Evolutionary conservation across 2,888 invertebrate species (phyloP).

Genomic region (Lasioglossum marginatum): DNA sequence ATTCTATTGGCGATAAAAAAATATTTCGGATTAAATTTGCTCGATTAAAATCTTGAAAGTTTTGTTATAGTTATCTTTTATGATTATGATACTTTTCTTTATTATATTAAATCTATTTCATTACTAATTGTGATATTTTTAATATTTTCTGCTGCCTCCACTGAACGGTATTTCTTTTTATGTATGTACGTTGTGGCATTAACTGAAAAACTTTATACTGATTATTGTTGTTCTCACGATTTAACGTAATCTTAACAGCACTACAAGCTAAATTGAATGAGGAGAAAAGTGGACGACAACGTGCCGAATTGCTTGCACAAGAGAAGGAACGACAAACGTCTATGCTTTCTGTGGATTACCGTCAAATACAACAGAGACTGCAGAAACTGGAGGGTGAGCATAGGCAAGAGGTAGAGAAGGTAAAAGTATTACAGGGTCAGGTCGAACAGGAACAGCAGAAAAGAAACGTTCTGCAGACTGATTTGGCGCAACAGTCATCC

Average conservation of each 20-base stretch:
- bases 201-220: neutral
- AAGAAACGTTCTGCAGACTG: constrained; percentile 92
- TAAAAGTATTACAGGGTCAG: constrained; percentile 92
- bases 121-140: constrained; percentile 42
- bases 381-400: constrained; percentile 97
- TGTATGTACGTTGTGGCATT: constrained; percentile 54
- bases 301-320: constrained; percentile 94
- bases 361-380: constrained; percentile 96
- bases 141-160: constrained; percentile 57
- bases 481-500: constrained; percentile 89
- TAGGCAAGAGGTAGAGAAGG: constrained; percentile 93
- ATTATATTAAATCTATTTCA: constrained; percentile 5
- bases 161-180: constrained; percentile 52
- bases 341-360: constrained; percentile 96
- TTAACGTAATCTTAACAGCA: constrained; percentile 86
- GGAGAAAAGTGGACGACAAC: constrained; percentile 94
- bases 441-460: constrained; percentile 96
- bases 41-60: neutral
- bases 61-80: neutral
- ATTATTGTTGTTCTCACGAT: constrained; percentile 11
- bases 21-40: neutral
- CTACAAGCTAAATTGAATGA: constrained; percentile 96
- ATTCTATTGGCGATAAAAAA: neutral
- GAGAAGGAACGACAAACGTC: constrained; percentile 97
- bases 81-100: neutral